Conservation (phyloP, 2,888 invertebrate species). For the Caenorhabditis plicata region DNA sequence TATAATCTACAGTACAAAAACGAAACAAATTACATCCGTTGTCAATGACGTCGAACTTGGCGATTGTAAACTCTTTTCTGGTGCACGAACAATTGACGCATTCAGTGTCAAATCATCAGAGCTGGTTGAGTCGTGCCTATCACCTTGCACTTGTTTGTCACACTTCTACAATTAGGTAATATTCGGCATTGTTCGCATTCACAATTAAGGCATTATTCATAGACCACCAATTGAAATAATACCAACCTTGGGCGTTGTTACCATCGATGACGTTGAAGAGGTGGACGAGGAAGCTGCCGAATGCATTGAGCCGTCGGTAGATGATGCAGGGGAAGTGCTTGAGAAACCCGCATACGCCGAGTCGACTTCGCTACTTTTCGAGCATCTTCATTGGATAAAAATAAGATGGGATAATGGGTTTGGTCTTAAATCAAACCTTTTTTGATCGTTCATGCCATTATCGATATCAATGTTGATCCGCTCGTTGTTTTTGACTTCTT, state of each 20-base stretch:
- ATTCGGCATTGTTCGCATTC: too few relatives aligned
- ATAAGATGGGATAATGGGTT: constrained; percentile 1
- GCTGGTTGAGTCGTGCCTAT: too few relatives aligned
- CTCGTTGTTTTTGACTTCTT: background rate
- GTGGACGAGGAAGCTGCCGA: constrained; percentile 44
- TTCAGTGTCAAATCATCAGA: constrained; percentile 31
- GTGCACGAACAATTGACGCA: constrained; percentile 26
- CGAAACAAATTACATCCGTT: background rate
- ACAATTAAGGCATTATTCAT: constrained; percentile 6
- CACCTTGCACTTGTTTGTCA: too few relatives aligned
- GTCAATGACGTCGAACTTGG: background rate
- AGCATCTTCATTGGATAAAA: constrained; percentile 31
- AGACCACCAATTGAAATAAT: too few relatives aligned
- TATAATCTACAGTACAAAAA: too few relatives aligned
- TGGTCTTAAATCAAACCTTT: too few relatives aligned
- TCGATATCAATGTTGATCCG: too few relatives aligned
- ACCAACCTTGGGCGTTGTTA: too few relatives aligned
- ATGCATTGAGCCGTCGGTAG: constrained; percentile 40
- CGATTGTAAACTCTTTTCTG: constrained; percentile 4
- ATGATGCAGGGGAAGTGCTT: constrained; percentile 47
- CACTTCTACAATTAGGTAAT: too few relatives aligned
- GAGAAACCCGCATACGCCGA: constrained; percentile 53
- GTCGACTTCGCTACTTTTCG: constrained; percentile 49
- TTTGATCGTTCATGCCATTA: too few relatives aligned
- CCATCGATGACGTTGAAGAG: too few relatives aligned